These are phyloP conservation scores for Notoglanidium macrostoma DNA, from an alignment of 2,797 vertebrate genomes.

Conservation along the genomic window DNA sequence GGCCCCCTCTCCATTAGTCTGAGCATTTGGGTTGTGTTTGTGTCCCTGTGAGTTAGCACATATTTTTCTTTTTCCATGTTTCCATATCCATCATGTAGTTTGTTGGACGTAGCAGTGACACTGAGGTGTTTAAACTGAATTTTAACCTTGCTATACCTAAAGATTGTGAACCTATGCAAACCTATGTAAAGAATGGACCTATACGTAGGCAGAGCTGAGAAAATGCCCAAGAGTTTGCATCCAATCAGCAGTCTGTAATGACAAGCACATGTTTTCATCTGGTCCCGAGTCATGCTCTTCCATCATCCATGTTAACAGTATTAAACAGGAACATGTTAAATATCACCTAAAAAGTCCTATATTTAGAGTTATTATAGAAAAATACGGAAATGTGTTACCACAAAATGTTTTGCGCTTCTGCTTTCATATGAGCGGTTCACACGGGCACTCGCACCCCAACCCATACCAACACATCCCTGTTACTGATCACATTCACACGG, in stretches of 20 bases:
- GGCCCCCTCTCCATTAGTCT: background rate
- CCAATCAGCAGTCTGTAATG: background rate
- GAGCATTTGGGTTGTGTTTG: background rate
- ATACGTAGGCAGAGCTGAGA: background rate
- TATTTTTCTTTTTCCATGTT: background rate
- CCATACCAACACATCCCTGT: background rate
- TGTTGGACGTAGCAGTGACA: background rate
- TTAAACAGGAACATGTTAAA: background rate
- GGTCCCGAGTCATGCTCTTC: background rate
- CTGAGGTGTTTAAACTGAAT: background rate
- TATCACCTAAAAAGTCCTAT: background rate
- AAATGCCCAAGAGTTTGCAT: background rate
- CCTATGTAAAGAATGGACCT: no score
- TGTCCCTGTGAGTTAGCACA: background rate
- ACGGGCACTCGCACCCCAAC: background rate
- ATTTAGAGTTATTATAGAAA: background rate
- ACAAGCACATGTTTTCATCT: background rate
- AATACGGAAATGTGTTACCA: background rate
- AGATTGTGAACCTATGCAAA: no score
- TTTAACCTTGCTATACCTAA: no score
- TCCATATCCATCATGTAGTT: background rate
- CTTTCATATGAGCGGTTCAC: background rate
- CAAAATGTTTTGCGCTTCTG: background rate
- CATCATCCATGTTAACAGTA: background rate
- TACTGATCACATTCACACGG: background rate